Evolutionary conservation across 1,140 invertebrate genomes (phyloP).

Genomic region (Chironomus striatipennis): DNA sequence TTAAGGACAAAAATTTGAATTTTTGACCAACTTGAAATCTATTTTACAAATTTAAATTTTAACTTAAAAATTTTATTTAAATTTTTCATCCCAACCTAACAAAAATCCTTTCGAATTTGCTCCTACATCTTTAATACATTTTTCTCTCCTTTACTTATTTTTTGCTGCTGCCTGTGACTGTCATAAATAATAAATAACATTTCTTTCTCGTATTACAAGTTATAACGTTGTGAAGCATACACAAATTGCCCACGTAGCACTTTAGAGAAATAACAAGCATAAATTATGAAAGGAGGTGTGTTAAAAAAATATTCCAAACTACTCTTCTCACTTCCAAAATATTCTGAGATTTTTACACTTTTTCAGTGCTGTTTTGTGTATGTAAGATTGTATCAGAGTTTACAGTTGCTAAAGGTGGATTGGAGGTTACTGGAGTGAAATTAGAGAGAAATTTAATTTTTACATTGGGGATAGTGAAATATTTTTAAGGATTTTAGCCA

Average conservation of each 20-base stretch:
- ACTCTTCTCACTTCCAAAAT: too few species aligned
- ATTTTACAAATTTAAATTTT: too few species aligned
- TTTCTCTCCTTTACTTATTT: neutral
- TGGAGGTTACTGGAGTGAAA: too few species aligned
- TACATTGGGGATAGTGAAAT: too few species aligned
- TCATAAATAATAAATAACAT: constrained; percentile 17
- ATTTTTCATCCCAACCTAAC: too few species aligned
- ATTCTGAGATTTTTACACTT: neutral
- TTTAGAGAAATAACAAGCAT: constrained; percentile 6
- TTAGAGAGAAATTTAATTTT: too few species aligned
- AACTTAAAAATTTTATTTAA: too few species aligned
- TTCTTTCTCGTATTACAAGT: neutral
- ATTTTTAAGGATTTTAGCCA: too few species aligned
- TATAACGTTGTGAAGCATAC: neutral
- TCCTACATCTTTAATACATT: neutral
- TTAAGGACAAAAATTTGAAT: too few species aligned
- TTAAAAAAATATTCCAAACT: neutral
- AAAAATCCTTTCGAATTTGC: neutral
- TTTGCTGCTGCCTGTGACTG: neutral
- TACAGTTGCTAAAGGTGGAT: too few species aligned
- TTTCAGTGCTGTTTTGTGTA: neutral
- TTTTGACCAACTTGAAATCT: too few species aligned
- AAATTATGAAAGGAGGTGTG: neutral
- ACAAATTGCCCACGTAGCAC: constrained; percentile 22
- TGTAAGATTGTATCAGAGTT: neutral